These are phyloP conservation scores for Eira barbara DNA, from an alignment of 2,113 vertebrate genomes.

Conservation along the genomic window DNA sequence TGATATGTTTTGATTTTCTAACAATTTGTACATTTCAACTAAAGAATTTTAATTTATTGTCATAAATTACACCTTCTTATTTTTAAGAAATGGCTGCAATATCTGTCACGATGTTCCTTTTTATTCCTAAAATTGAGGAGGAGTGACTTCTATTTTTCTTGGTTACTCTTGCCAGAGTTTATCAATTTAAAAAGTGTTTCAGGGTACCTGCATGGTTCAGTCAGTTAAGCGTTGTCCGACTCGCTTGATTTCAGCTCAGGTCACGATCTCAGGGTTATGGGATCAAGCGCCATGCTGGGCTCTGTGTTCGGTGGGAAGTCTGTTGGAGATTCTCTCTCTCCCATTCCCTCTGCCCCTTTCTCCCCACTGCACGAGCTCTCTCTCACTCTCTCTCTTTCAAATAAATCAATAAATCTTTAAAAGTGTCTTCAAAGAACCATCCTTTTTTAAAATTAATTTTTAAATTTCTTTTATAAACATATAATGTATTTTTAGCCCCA, in stretches of 20 bases:
- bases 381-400: too few species aligned
- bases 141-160: neutral
- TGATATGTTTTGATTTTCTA: neutral
- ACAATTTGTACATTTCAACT: neutral
- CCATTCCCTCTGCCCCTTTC: too few species aligned
- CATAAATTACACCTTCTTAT: neutral
- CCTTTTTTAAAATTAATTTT: neutral
- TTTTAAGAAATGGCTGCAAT: neutral
- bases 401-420: too few species aligned
- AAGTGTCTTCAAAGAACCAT: neutral
- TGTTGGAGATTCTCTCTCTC: neutral
- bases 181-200: neutral
- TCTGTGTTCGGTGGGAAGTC: neutral
- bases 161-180: neutral
- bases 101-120: neutral
- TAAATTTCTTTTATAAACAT: too few species aligned
- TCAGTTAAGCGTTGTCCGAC: neutral
- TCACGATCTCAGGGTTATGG: neutral
- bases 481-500: too few species aligned
- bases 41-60: neutral
- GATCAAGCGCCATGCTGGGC: neutral
- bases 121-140: neutral
- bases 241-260: neutral
- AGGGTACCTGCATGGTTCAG: neutral
- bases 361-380: too few species aligned